Conservation (phyloP, 2,888 invertebrate genomes). For the Galerucella nymphaeae region DNA sequence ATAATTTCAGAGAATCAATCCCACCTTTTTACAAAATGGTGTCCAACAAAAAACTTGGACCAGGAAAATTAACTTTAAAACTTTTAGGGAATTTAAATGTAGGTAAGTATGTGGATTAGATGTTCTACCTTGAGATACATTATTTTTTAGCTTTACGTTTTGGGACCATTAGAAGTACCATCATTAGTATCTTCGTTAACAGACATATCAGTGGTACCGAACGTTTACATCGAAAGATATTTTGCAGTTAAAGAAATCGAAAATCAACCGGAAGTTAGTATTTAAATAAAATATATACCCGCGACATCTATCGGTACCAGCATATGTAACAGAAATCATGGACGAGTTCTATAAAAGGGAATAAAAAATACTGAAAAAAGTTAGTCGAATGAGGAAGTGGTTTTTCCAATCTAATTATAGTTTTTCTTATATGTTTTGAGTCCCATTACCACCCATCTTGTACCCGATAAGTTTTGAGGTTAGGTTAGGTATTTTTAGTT, state of each 20-base stretch:
- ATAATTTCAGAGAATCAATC: conserved; percentile 38
- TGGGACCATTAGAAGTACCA: conserved; percentile 77
- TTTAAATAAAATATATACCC: not conserved
- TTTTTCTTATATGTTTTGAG: no score
- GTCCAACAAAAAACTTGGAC: conserved; percentile 73
- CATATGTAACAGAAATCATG: no score
- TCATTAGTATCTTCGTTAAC: conserved; percentile 74
- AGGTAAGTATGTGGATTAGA: conserved; percentile 46
- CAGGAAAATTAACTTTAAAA: conserved; percentile 71
- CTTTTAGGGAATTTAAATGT: conserved; percentile 68
- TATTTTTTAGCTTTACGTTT: conserved; percentile 69
- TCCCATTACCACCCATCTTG: no score
- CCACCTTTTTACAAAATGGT: conserved; percentile 67
- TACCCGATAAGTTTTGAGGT: no score
- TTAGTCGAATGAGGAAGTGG: no score
- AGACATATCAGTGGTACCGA: conserved; percentile 70
- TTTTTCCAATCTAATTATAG: no score
- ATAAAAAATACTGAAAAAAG: no score
- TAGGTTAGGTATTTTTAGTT: no score
- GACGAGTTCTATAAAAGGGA: no score
- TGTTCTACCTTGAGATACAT: not conserved
- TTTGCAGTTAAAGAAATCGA: conserved; percentile 70
- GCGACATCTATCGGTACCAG: not conserved
- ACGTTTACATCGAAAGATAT: conserved; percentile 66
- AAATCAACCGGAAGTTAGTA: conserved; percentile 71